These are phyloP conservation scores for Cephonodes hylas DNA, from an alignment of 2,888 invertebrate species.

Conservation along the genomic window DNA sequence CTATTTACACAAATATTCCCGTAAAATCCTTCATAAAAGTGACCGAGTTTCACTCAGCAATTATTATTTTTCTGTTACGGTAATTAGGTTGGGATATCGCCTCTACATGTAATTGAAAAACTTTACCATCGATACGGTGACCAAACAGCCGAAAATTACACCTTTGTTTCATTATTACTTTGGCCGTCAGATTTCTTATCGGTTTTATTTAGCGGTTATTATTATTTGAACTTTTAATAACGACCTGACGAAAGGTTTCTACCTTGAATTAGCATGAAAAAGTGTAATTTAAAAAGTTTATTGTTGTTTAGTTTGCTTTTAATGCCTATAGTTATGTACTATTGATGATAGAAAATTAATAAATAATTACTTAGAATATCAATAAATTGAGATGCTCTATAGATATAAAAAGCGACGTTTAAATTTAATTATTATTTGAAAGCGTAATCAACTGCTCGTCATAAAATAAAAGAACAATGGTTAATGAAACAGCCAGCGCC, in stretches of 20 bases:
- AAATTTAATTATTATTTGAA: constrained; percentile 13
- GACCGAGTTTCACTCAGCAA: constrained; percentile 46
- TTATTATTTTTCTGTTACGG: constrained; percentile 51
- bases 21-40: no score
- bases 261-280: constrained; percentile 29
- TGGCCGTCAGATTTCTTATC: constrained; percentile 62
- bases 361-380: neutral
- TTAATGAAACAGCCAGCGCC: constrained; percentile 47
- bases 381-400: neutral
- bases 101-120: constrained; percentile 73
- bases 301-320: constrained; percentile 20
- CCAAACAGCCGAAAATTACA: constrained; percentile 68
- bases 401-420: neutral
- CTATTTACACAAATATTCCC: no score
- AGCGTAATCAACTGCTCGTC: constrained; percentile 38
- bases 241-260: constrained; percentile 27
- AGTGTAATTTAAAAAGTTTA: constrained; percentile 52
- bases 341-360: neutral
- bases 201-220: constrained; percentile 64
- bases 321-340: neutral
- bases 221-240: constrained; percentile 75
- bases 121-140: constrained; percentile 66
- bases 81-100: constrained; percentile 47
- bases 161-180: constrained; percentile 61
- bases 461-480: constrained; percentile 50